A percentile compares a stretch with the other conserved stretches of the same genome.
These are phyloP conservation scores for Diorhabda elongata DNA, from an alignment of 1,140 invertebrate species.

Conservation along the genomic window DNA sequence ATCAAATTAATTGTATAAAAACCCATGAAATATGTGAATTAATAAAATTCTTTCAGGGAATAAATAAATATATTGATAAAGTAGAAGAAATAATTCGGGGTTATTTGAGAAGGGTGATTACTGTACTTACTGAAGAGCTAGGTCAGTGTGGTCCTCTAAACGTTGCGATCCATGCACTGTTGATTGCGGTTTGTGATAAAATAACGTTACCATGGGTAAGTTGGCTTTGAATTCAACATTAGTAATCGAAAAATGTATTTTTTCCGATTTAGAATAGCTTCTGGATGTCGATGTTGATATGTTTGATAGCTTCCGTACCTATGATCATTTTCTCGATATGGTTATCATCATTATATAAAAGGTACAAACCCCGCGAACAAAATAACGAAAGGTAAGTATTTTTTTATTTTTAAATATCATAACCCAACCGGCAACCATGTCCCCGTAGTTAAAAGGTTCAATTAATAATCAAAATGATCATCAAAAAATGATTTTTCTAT, in stretches of 20 bases:
- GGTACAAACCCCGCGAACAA: slow-evolving; percentile 78
- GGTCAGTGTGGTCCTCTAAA: slow-evolving; percentile 76
- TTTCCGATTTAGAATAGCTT: slow-evolving; percentile 72
- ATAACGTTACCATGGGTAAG: slow-evolving; percentile 78
- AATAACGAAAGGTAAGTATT: slow-evolving; percentile 77
- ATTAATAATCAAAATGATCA: no score
- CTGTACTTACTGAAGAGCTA: slow-evolving; percentile 55
- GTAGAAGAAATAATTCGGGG: slow-evolving; percentile 53
- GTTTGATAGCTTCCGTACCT: slow-evolving; percentile 74
- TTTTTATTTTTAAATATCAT: not conserved
- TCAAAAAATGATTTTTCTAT: no score
- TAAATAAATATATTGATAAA: slow-evolving; percentile 47
- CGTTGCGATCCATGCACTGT: slow-evolving; percentile 68
- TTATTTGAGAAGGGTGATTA: slow-evolving; percentile 61
- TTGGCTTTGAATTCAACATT: slow-evolving; percentile 27
- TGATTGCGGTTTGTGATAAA: slow-evolving; percentile 69
- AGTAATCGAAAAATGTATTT: slow-evolving; percentile 24
- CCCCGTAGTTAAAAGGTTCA: no score
- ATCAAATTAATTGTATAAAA: not conserved
- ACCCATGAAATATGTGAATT: not conserved
- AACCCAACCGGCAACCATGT: no score
- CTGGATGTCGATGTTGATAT: slow-evolving; percentile 81
- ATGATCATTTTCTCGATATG: slow-evolving; percentile 73
- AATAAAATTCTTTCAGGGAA: slow-evolving; percentile 29
- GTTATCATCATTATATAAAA: slow-evolving; percentile 76